A percentile compares a stretch with the other conserved stretches of the same genome.
Evolutionary conservation across 2,888 invertebrate genomes (phyloP).

Genomic region (Argyra leucocephala): DNA sequence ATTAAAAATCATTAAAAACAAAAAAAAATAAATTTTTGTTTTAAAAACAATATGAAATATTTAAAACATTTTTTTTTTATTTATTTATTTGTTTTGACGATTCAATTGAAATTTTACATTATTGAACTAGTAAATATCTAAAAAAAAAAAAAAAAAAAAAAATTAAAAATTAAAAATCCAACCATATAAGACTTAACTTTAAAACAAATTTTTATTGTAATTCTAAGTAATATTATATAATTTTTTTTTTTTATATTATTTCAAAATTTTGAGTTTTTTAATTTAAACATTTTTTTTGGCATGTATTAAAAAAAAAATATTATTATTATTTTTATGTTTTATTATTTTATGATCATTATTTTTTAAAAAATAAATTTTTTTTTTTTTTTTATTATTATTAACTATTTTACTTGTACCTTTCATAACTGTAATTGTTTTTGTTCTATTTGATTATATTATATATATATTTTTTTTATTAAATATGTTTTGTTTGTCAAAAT

Average conservation of each 20-base stretch:
- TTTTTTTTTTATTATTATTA: not conserved
- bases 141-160: not conserved
- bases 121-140: not conserved
- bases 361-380: not conserved
- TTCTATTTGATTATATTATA: constrained; percentile 3
- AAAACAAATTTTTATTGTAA: not conserved
- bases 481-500: constrained; percentile 6
- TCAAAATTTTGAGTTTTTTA: not conserved
- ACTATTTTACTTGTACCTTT: constrained; percentile 6
- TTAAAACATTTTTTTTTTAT: too few species aligned
- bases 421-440: constrained; percentile 1
- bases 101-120: too few species aligned
- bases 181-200: constrained; percentile 3
- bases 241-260: not conserved
- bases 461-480: constrained; percentile 2
- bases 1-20: too few species aligned
- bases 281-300: not conserved
- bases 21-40: too few species aligned
- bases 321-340: not conserved
- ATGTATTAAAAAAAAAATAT: not conserved
- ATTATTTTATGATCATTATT: not conserved
- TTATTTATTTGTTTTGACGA: too few species aligned
- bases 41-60: too few species aligned
- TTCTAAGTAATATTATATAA: not conserved
- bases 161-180: not conserved